These are phyloP conservation scores for Microtus montanus DNA, from an alignment of 2,113 vertebrate genomes.

Conservation along the genomic window DNA sequence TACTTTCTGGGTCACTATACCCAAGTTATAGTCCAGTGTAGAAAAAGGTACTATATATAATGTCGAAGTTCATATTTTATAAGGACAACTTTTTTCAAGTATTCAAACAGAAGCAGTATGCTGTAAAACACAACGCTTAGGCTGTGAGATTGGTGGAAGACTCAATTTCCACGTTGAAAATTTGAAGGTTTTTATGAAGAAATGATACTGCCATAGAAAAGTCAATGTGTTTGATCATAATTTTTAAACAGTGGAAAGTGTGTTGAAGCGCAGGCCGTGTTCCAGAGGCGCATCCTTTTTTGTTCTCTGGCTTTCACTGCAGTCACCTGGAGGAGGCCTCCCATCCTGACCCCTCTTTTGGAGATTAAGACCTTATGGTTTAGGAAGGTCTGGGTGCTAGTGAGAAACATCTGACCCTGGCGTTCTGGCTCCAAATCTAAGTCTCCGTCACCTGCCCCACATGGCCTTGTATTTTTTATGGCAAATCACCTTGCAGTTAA, in stretches of 20 bases:
- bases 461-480: constrained; percentile 37
- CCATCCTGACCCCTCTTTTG: constrained; percentile 18
- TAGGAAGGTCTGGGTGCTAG: constrained; percentile 53
- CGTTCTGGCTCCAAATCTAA: constrained; percentile 56
- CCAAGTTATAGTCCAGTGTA: not conserved
- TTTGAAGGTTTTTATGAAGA: constrained; percentile 49
- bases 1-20: constrained; percentile 46
- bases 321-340: not conserved
- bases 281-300: not conserved
- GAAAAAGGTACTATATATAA: constrained; percentile 43
- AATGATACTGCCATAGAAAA: not conserved
- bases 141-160: not conserved
- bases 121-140: not conserved
- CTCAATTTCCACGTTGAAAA: not conserved
- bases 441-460: constrained; percentile 16
- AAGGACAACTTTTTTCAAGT: not conserved
- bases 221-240: constrained; percentile 19
- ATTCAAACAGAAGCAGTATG: not conserved
- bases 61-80: constrained; percentile 47
- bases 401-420: constrained; percentile 65
- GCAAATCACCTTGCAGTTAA: constrained; percentile 44
- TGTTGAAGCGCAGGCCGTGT: not conserved
- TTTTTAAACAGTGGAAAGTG: constrained; percentile 9
- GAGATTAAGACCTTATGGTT: constrained; percentile 35
- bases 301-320: not conserved